phyloP scores from a whole-genome alignment of 2,113 vertebrate genomes.

The Lamprologus tigripictilis region DNA sequence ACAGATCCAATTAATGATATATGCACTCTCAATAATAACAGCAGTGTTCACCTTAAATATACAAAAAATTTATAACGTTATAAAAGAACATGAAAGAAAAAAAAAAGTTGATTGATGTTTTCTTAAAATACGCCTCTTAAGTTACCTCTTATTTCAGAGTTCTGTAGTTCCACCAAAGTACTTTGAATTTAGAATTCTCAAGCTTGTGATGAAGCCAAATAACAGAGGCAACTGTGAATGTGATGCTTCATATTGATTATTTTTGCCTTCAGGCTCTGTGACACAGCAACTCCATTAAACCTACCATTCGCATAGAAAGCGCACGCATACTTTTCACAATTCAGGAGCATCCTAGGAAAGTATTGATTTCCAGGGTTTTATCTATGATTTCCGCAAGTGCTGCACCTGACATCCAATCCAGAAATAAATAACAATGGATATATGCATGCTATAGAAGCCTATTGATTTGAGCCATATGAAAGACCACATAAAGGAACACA shows the following conservation, averaged over 20 bases:
- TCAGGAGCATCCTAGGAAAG: slow-evolving; percentile 15
- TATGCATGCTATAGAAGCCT: background rate
- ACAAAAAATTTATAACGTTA: fast-evolving
- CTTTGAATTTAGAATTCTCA: background rate
- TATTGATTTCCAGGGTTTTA: slow-evolving; percentile 16
- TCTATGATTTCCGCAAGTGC: background rate
- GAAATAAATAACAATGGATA: background rate
- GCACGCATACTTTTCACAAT: background rate
- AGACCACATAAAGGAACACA: background rate
- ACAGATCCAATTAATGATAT: background rate
- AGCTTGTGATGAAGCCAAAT: background rate
- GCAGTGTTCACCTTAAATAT: background rate
- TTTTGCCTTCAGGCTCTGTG: slow-evolving; percentile 17
- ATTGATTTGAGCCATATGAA: background rate
- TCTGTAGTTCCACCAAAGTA: background rate
- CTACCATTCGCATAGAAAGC: background rate
- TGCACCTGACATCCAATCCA: background rate
- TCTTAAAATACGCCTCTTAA: background rate
- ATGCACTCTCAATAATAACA: background rate
- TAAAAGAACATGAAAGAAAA: background rate
- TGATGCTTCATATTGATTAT: slow-evolving; percentile 27
- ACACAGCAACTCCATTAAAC: slow-evolving; percentile 40
- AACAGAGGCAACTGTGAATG: background rate
- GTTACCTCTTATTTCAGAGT: background rate
- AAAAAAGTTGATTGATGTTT: background rate